Conservation (phyloP, 2,113 vertebrate genomes). For the Corapipo altera region DNA sequence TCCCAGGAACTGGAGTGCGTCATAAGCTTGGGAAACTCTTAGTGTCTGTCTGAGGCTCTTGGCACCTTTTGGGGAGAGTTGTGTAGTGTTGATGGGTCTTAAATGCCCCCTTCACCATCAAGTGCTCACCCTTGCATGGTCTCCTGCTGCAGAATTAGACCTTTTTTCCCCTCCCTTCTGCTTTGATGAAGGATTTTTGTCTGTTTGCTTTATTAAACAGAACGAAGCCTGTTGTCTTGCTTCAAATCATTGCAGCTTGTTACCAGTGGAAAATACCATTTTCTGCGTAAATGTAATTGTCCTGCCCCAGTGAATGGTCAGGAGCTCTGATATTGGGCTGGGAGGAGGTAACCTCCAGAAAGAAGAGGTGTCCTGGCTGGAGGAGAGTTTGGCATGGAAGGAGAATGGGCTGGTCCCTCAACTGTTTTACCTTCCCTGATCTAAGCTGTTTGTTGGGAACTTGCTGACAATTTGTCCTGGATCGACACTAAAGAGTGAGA, state of each 20-base stretch:
- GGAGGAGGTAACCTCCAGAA: not conserved
- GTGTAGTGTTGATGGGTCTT: not conserved
- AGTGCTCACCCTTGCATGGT: not conserved
- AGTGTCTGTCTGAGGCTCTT: not conserved
- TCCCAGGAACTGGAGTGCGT: not conserved
- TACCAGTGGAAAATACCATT: not conserved
- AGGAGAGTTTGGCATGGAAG: not conserved
- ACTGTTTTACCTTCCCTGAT: not conserved
- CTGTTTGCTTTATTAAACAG: not conserved
- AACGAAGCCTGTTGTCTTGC: not conserved
- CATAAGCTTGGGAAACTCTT: not conserved
- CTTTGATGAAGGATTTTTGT: not conserved
- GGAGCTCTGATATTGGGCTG: not conserved
- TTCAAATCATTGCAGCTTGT: not conserved
- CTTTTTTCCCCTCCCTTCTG: not conserved
- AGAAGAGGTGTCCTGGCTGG: not conserved
- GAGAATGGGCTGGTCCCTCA: not conserved
- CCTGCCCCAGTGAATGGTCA: not conserved
- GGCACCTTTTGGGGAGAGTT: not conserved
- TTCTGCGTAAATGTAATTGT: not conserved
- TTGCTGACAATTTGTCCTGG: not conserved
- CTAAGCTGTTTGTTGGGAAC: not conserved
- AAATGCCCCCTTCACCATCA: not conserved
- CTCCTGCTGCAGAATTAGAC: not conserved
- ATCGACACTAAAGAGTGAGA: not conserved